These are phyloP conservation scores for Phacellophora camtschatica DNA, from an alignment of 30 jellyfish, hydroid and myxozoan genomes.

Conservation along the genomic window DNA sequence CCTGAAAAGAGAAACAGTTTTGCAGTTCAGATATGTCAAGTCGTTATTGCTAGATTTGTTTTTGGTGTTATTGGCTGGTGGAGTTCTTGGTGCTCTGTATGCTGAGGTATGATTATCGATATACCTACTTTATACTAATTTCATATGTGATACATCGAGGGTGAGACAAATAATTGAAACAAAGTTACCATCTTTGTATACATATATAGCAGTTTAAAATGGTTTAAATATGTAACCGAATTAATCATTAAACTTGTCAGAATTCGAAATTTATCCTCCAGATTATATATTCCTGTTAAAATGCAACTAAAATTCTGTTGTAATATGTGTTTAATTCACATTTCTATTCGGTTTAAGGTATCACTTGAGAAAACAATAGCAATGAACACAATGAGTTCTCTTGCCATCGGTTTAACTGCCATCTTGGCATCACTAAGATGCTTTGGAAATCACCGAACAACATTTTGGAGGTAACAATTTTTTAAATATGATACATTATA, in stretches of 20 bases:
- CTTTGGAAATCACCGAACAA: constrained; percentile 67
- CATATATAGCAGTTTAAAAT: no score
- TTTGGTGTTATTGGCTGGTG: constrained; percentile 72
- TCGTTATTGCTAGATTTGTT: constrained; percentile 57
- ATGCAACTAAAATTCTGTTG: not conserved
- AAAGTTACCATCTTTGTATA: no score
- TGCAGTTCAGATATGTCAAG: constrained; percentile 54
- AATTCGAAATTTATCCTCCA: no score
- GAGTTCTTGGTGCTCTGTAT: constrained; percentile 66
- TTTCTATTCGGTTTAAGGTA: not conserved
- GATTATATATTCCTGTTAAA: no score
- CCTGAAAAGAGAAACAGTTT: constrained; percentile 49
- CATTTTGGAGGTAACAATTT: constrained; percentile 55
- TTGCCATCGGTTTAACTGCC: constrained; percentile 65
- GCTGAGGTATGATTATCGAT: constrained; percentile 47
- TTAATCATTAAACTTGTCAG: no score
- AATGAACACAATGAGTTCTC: constrained; percentile 64
- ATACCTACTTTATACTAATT: no score
- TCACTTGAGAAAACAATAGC: constrained; percentile 43
- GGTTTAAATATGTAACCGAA: no score
- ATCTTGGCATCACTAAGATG: constrained; percentile 58
- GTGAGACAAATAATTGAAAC: no score
- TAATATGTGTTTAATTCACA: not conserved
- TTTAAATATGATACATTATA: no score
- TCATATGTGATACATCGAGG: no score